phyloP scores from a whole-genome alignment of 2,888 invertebrate species.

The Thymelicus acteon region DNA sequence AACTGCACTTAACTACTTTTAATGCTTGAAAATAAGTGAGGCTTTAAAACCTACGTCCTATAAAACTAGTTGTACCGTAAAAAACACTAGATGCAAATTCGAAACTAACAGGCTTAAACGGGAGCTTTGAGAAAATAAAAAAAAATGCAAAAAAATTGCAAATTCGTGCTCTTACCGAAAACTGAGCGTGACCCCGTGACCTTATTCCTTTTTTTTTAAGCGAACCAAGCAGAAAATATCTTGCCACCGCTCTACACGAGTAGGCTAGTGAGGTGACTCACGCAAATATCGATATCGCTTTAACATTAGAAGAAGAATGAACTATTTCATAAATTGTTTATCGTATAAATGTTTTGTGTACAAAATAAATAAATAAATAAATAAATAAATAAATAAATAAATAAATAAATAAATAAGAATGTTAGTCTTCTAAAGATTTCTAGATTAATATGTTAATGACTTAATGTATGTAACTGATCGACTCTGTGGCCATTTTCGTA shows the following conservation, averaged over 20 bases:
- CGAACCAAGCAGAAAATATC: slow-evolving; percentile 63
- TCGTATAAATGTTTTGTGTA: no score
- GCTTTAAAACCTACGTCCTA: slow-evolving; percentile 7
- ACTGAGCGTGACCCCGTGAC: slow-evolving; percentile 63
- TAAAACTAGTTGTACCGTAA: slow-evolving; percentile 15
- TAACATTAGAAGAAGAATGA: no score
- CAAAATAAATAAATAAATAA: no score
- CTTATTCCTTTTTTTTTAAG: slow-evolving; percentile 63
- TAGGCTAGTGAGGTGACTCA: slow-evolving; percentile 25
- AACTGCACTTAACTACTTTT: background rate
- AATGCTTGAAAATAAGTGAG: background rate
- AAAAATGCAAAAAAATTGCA: slow-evolving; percentile 42
- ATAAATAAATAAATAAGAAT: no score
- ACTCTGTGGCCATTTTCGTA: no score
- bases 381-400: no score
- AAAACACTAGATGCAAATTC: slow-evolving; percentile 27
- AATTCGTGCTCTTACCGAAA: slow-evolving; percentile 52
- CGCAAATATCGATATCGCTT: slow-evolving; percentile 14
- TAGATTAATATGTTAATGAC: no score
- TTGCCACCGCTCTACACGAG: slow-evolving; percentile 57
- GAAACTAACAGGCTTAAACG: slow-evolving; percentile 28
- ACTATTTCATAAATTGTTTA: no score
- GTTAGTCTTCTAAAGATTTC: no score
- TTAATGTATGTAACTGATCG: no score
- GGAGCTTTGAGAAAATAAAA: slow-evolving; percentile 21